These are phyloP conservation scores for Platycheirus rosarum DNA, from an alignment of 2,888 invertebrate genomes.

Conservation along the genomic window DNA sequence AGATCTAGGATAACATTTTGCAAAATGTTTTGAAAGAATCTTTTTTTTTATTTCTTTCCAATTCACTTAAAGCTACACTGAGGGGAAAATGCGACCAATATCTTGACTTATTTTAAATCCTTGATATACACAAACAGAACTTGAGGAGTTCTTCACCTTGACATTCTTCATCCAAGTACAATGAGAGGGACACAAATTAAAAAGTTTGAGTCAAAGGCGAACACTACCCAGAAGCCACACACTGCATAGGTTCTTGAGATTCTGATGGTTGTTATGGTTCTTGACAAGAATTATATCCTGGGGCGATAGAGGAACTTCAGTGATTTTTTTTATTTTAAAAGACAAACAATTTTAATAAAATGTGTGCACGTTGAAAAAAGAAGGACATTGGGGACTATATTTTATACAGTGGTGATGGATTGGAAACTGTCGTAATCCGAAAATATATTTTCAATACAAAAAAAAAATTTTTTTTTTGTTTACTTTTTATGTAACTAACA, in stretches of 20 bases:
- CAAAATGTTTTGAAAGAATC: neutral
- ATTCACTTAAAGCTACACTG: neutral
- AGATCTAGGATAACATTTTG: neutral
- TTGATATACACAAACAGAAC: neutral
- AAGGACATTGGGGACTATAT: too few relatives aligned
- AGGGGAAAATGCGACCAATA: conserved; percentile 2
- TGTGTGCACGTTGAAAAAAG: too few relatives aligned
- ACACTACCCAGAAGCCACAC: conserved; percentile 16
- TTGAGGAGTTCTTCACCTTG: conserved; percentile 46
- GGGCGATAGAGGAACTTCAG: conserved; percentile 9
- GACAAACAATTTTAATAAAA: too few relatives aligned
- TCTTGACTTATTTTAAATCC: neutral
- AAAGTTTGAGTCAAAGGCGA: conserved; percentile 19
- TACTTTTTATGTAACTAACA: too few relatives aligned
- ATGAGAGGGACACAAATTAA: conserved; percentile 3
- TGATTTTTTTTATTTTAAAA: too few relatives aligned
- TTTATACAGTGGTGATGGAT: too few relatives aligned
- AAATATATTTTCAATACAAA: too few relatives aligned
- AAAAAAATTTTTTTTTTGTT: too few relatives aligned
- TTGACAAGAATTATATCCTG: conserved; percentile 19
- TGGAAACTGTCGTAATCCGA: too few relatives aligned
- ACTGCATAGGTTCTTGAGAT: conserved; percentile 43
- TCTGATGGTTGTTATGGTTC: conserved; percentile 34
- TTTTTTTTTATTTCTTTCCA: neutral
- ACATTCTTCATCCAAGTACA: conserved; percentile 20